Conservation (phyloP, 2,888 invertebrate species). For the Drosophila algonquin region DNA sequence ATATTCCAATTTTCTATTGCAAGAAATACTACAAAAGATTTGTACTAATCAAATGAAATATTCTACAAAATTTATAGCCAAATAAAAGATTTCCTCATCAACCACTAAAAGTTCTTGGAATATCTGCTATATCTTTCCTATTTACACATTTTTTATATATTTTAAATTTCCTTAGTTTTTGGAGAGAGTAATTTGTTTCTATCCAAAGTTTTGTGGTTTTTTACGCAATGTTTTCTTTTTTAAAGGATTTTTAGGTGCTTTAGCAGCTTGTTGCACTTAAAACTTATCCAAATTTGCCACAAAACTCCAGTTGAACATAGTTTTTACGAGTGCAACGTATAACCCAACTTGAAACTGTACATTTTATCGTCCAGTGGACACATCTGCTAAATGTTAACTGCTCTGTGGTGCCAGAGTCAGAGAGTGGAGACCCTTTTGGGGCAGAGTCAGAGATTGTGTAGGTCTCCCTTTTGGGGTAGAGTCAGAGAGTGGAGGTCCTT, state of each 20-base stretch:
- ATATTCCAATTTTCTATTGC: too few species aligned
- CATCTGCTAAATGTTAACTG: constrained; percentile 2
- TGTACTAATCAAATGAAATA: too few species aligned
- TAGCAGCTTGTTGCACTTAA: not conserved
- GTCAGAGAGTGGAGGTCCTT: too few species aligned
- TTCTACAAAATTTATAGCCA: too few species aligned
- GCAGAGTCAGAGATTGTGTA: too few species aligned
- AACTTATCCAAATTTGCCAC: not conserved
- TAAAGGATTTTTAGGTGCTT: not conserved
- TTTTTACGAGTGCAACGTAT: not conserved
- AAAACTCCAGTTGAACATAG: not conserved
- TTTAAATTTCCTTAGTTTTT: not conserved
- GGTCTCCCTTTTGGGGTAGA: not conserved
- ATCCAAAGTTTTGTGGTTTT: not conserved
- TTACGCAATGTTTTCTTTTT: not conserved
- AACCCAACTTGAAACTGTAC: not conserved
- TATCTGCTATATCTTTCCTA: not conserved
- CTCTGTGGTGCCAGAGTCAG: not conserved
- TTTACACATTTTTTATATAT: too few species aligned
- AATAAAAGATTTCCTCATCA: too few species aligned
- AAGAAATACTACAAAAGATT: too few species aligned
- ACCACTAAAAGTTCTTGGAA: too few species aligned
- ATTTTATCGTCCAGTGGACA: not conserved
- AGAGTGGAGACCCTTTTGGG: constrained; percentile 45
- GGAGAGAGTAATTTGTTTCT: not conserved